Evolutionary conservation across 2,113 vertebrate species (phyloP).

Genomic region (Hippocampus zosterae): DNA sequence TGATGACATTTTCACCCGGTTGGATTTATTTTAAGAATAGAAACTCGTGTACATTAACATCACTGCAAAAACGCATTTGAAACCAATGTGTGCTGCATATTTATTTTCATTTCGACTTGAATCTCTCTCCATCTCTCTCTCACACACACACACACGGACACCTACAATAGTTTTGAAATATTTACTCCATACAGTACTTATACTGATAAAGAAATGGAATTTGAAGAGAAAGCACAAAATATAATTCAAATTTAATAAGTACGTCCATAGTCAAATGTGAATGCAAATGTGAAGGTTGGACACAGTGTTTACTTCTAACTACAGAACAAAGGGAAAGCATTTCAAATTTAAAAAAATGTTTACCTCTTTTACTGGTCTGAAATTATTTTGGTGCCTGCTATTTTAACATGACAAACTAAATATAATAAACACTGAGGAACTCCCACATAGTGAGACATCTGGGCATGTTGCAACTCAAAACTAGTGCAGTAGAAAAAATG

Average conservation of each 20-base stretch:
- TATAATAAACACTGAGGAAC: neutral
- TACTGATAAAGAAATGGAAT: neutral
- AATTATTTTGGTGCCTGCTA: neutral
- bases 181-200: neutral
- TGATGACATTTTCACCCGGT: too few relatives aligned
- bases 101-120: neutral
- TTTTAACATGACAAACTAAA: conserved; percentile 5
- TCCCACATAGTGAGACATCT: neutral
- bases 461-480: neutral
- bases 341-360: neutral
- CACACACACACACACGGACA: too few relatives aligned
- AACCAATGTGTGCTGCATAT: too few relatives aligned
- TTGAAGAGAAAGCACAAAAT: neutral
- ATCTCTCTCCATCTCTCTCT: neutral
- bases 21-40: too few relatives aligned
- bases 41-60: too few relatives aligned
- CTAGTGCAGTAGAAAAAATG: neutral
- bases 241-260: conserved; percentile 19
- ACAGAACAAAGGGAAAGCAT: neutral
- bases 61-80: too few relatives aligned
- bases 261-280: conserved; percentile 2
- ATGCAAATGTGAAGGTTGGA: neutral
- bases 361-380: neutral
- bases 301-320: neutral
- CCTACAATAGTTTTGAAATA: neutral